Evolutionary conservation across 2,113 vertebrate species (phyloP), one percentile per base, ranked within the genome.

Genomic region (Limanda limanda): DNA sequence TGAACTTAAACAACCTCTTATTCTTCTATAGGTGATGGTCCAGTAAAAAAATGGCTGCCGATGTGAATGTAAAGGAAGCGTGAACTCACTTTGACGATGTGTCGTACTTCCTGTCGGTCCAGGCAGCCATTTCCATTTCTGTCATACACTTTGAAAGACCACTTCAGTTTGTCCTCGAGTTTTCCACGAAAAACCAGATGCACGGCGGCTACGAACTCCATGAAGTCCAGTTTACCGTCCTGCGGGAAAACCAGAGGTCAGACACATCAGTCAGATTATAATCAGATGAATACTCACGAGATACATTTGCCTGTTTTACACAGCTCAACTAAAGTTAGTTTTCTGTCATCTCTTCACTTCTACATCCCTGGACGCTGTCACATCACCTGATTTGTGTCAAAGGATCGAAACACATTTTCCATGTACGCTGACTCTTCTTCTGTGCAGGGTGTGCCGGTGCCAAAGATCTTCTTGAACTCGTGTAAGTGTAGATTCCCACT

Each of bases 91-190:
- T n/a, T 78, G 54, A 91, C 1, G 0, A 91, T 25, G 42, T 75
- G 73, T 40, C 10, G 66, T 27, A 97, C 78, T 71, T 97, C 96
- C 2, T 92, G 76, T 20, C 89, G 91, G 79, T 95, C 95, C 31
- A 97, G 90, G 12, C 92, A 93, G 64, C 96, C 95, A 0, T 95
- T 96, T 52, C 95, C 95, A 31, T 96, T 95, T 2, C 92, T 89
- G 83, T 96, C 96, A 14, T 95, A 97, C 13, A 96, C 94, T 70
- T 96, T 97, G 78, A 97, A 97, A 37, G 96, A 96, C 95, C 96
- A 97, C 14, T 78, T 93, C 58, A 96, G 52, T 27, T 95, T 95
- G 89, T 96, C 96, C 73, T 95, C 95, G 37, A 96, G 95, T 70
- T 95, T 96, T 11, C 96, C 96, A 1, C 95, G 93, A 11, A 97